Base-by-base conservation (phyloP, 2,888 invertebrate species). In the Nomada ferruginata region DNA sequence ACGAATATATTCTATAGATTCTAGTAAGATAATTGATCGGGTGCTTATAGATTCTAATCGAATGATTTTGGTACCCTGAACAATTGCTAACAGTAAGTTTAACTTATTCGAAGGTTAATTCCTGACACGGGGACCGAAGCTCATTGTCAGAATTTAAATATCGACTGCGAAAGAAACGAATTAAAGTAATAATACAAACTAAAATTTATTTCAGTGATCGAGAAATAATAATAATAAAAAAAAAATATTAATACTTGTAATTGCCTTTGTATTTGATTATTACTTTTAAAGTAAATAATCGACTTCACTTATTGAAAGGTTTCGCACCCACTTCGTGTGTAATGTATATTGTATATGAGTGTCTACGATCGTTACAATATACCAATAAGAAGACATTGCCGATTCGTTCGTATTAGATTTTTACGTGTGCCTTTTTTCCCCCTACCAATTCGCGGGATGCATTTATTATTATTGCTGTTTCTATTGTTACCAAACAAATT, bases 41-140 rank as follows among this genome's bases (percentile, higher is more conserved):
- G 69, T 88, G 83, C 75, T 85, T 85, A 75, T 82, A 85, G 55
- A 77, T 36, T 83, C 80, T 76, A 83, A 82, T 61, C 85, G 83
- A 85, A 85, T 84, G 79, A 89, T 85, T 89, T 89, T 87, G 82
- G 65, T 91, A 91, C 90, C 87, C 88, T 90, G 89, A 84, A 80
- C 70, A 73, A 85, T 86, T 79, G 66, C 76, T 86, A 84, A 77
- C 36, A 76, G 76, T 79, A 88, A 63, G 20, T 80, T 76, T 75
- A 86, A 84, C 85, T 84, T 73, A 83, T 79, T 82, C 79, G 57
- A 65, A 77, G 82, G 59, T 55, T 68, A 61, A 77, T 63, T 42
- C n/a, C 70, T 44, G 15, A 80, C 85, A 77, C 36, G 13, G 11
- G 15, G 29, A 64, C 13, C 5, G 11, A 64, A 57, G 9, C 23